Evolutionary conservation across 2,113 vertebrate species (phyloP).

Genomic region (Cyprinodon brontotheroides): DNA sequence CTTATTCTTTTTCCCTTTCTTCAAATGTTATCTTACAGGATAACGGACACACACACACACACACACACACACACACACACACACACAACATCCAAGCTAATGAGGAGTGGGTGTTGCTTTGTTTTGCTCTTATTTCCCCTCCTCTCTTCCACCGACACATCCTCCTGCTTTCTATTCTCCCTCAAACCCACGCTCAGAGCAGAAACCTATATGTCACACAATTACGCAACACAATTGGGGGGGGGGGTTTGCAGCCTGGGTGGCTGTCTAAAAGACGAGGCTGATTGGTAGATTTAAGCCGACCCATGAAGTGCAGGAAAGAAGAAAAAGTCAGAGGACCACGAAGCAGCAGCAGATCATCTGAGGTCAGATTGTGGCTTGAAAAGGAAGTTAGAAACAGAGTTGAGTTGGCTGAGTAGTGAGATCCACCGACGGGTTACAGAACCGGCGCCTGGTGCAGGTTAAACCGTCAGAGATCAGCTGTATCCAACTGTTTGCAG

Average conservation of each 20-base stretch:
- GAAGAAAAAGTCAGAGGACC: slow-evolving; percentile 5
- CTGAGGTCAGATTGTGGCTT: slow-evolving; percentile 12
- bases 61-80: slow-evolving; percentile 32
- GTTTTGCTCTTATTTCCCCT: slow-evolving; percentile 54
- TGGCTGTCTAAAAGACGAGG: slow-evolving; percentile 38
- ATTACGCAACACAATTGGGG: slow-evolving; percentile 61
- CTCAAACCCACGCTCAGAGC: slow-evolving; percentile 61
- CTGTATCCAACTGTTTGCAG: neutral
- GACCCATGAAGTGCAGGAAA: slow-evolving; percentile 7
- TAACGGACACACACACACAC: slow-evolving; percentile 47
- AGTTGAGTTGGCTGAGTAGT: neutral
- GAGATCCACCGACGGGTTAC: neutral
- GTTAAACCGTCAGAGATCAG: neutral
- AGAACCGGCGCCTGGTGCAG: neutral
- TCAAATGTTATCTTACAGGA: slow-evolving; percentile 56
- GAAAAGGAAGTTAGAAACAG: neutral
- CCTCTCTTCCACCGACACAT: slow-evolving; percentile 60
- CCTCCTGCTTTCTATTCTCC: slow-evolving; percentile 58
- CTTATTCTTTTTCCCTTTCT: slow-evolving; percentile 8
- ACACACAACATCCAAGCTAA: slow-evolving; percentile 63
- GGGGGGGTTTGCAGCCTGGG: slow-evolving; percentile 39
- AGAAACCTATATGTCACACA: slow-evolving; percentile 55
- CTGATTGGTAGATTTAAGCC: slow-evolving; percentile 28
- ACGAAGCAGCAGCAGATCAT: slow-evolving; percentile 27
- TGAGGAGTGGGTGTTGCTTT: slow-evolving; percentile 67